These are phyloP conservation scores for Hyalella azteca DNA, from an alignment of 2,888 invertebrate genomes.

Conservation along the genomic window DNA sequence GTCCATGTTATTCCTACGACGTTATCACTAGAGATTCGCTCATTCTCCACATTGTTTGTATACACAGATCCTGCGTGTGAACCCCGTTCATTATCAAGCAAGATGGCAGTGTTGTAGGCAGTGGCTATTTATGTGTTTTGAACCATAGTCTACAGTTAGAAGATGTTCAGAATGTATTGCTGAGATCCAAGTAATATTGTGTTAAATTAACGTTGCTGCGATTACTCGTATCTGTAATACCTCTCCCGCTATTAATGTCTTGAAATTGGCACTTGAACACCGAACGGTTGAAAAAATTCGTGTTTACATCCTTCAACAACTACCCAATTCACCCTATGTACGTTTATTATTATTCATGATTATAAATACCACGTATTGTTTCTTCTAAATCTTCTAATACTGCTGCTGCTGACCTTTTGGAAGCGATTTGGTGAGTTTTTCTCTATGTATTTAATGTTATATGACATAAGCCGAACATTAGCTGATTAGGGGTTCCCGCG, in stretches of 20 bases:
- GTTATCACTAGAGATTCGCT: not conserved
- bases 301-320: constrained; percentile 29
- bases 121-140: constrained; percentile 35
- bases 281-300: not conserved
- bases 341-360: too few species aligned
- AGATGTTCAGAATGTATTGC: not conserved
- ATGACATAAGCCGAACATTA: too few species aligned
- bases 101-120: constrained; percentile 34
- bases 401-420: too few species aligned
- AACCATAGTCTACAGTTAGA: constrained; percentile 21
- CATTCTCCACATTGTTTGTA: constrained; percentile 31
- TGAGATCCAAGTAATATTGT: not conserved
- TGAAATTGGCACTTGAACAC: not conserved
- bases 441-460: too few species aligned
- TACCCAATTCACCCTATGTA: too few species aligned
- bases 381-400: too few species aligned
- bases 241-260: not conserved
- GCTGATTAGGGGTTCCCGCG: too few species aligned
- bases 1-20: constrained; percentile 4
- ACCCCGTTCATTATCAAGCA: constrained; percentile 25
- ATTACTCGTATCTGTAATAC: not conserved
- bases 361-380: too few species aligned
- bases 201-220: not conserved
- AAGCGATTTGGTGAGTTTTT: too few species aligned
- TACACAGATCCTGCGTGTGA: constrained; percentile 34